These are phyloP conservation scores for Marcusenius ussheri DNA, from an alignment of 2,113 vertebrate species.

Conservation along the genomic window DNA sequence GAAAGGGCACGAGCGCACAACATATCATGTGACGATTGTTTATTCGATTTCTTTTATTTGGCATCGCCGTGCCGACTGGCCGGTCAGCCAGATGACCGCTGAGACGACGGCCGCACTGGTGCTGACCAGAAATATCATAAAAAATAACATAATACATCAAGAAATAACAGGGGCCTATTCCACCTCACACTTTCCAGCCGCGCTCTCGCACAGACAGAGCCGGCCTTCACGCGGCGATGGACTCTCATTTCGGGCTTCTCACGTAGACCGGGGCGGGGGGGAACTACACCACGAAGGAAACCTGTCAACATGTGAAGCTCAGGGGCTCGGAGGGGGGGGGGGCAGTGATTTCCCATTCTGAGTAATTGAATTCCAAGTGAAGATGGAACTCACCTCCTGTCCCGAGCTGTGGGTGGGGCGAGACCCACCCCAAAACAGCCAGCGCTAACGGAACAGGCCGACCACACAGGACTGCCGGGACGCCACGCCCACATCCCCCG, in stretches of 20 bases:
- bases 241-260: not conserved
- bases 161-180: not conserved
- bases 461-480: not conserved
- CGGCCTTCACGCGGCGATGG: not conserved
- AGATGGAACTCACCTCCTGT: not conserved
- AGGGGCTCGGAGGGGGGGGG: not conserved
- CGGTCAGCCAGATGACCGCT: not conserved
- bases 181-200: not conserved
- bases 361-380: not conserved
- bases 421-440: not conserved
- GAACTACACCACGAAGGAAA: not conserved
- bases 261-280: not conserved
- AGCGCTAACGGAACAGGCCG: not conserved
- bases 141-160: slow-evolving; percentile 11
- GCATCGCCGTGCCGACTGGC: not conserved
- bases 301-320: not conserved
- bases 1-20: not conserved
- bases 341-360: not conserved
- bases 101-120: not conserved
- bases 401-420: not conserved
- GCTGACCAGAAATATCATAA: slow-evolving; percentile 1
- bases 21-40: slow-evolving; percentile 5
- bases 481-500: not conserved
- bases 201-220: not conserved
- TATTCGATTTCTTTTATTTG: not conserved